Evolutionary conservation across 2,797 vertebrate genomes (phyloP), one percentile per base, ranked within the genome.

Genomic region (Gorsachius magnificus): DNA sequence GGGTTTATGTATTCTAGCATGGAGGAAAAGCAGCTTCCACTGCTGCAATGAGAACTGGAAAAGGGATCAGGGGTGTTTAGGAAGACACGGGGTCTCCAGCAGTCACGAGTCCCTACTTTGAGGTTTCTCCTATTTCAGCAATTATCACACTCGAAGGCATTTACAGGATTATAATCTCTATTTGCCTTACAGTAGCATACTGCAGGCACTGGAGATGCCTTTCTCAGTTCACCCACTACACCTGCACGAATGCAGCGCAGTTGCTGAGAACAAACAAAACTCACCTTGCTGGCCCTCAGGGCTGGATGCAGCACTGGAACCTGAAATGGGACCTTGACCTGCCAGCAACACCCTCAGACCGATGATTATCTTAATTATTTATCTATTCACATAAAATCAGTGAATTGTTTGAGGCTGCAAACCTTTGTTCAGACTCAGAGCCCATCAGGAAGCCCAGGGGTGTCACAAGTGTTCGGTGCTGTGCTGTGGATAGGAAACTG

Each of bases 401-500:
- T 60, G 22, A 60, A 5, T 60, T 38, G 17, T 63, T 56, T 7
- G 48, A 78, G 45, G 41, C 33, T 38, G 56, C 28, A 83, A 70
- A 61, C 14, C n/a, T 31, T 85, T 4, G 0, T 25, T 78, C 48
- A 74, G 45, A 8, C 31, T 8, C 58, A 15, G 83, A 77, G 14
- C 7, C 60, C 53, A 31, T 0, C 16, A 29, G 57, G 43, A 16
- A 79, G 9, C 45, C 21, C 25, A 10, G 4, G 6, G 28, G 16
- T 24, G 29, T 20, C 36, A 13, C 58, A 45, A 13, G 6, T 6
- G 2, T 56, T 77, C 38, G 48, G 29, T 63, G 51, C 48, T 72
- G 50, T n/a, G 41, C 21, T 35, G 9, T 0, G 0, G 22, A 3
- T 0, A 9, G 10, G 28, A 69, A 61, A 72, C 31, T 35, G 33